Evolutionary conservation across 2,797 vertebrate species (phyloP), one percentile per base, ranked within the genome.

Genomic region (Sebastolobus altivelis): DNA sequence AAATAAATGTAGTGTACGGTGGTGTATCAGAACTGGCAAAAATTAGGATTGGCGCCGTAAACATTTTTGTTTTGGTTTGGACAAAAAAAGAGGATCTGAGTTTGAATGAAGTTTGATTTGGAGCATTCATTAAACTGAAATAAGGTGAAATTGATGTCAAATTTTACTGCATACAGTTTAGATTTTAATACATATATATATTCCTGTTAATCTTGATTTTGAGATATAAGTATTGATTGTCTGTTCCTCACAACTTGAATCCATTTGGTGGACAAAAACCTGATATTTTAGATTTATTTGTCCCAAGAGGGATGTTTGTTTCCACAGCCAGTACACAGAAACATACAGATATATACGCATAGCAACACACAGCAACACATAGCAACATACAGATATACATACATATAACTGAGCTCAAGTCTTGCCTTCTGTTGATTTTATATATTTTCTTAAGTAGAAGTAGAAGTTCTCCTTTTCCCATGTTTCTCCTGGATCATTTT

Each of bases 1-100:
- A 87, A 90, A 89, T 90, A 91, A 86, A 87, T 79, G 75, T 37
- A 65, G 65, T 7, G 38, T 35, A 65, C 66, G 20, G 61, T 43
- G 22, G 69, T 65, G 61, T 54, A 6, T 86, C 73, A 68, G 38
- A 66, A 55, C 59, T 69, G 79, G 81, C 72, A 37, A 59, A 76
- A 83, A 70, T 31, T 25, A 38, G 20, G 1, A 52, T 46, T 69
- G 68, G 16, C 35, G 10, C 65, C 22, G 16, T 76, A n/a, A 46
- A 69, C 65, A 56, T 80, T 83, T 79, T 71, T 14, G 11, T 71
- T 76, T 35, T 35, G 60, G 7, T 73, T 16, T 9, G 20, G 9
- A 22, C 54, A 0, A 46, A 60, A 60, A 85, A 63, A 52, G 10
- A 38, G 12, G 6, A 25, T 49, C 4, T 33, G 33, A 79, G 22